Conservation (phyloP, 2,888 invertebrate species). For the Cremastinae sp. region DNA sequence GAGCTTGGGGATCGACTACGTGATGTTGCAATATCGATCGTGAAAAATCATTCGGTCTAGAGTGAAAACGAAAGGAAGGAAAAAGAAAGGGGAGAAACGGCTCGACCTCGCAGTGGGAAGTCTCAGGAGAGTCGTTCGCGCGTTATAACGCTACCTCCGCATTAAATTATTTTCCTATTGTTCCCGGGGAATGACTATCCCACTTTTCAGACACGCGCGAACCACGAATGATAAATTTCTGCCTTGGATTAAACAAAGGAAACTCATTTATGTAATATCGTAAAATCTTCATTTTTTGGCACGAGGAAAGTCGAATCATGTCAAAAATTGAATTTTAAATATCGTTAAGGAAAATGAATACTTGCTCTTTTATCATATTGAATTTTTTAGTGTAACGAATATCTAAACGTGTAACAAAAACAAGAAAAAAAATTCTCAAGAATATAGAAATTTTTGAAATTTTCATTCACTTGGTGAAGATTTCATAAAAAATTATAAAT, state of each 20-base stretch:
- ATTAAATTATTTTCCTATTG: slow-evolving; percentile 55
- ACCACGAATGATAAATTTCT: slow-evolving; percentile 32
- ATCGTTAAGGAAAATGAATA: too few species aligned
- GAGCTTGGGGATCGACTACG: slow-evolving; percentile 59
- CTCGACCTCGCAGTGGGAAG: slow-evolving; percentile 65
- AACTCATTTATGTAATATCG: neutral
- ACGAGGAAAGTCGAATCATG: too few species aligned
- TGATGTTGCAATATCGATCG: slow-evolving; percentile 71
- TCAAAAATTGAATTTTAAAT: too few species aligned
- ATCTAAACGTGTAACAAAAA: slow-evolving; percentile 33
- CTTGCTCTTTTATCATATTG: too few species aligned
- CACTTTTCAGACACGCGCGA: slow-evolving; percentile 34
- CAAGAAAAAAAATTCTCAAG: slow-evolving; percentile 36
- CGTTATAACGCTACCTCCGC: slow-evolving; percentile 21
- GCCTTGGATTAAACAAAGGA: neutral
- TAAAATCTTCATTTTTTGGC: too few species aligned
- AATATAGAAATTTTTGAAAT: neutral
- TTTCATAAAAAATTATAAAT: neutral
- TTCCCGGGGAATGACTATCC: slow-evolving; percentile 48
- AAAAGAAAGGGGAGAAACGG: slow-evolving; percentile 54
- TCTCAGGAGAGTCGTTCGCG: slow-evolving; percentile 45
- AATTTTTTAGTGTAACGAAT: too few species aligned
- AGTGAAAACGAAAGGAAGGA: slow-evolving; percentile 38
- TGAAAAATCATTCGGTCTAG: slow-evolving; percentile 44
- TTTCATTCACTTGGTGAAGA: slow-evolving; percentile 7